Evolutionary conservation across 2,888 invertebrate genomes (phyloP).

Genomic region (Leptinotarsa juncta): DNA sequence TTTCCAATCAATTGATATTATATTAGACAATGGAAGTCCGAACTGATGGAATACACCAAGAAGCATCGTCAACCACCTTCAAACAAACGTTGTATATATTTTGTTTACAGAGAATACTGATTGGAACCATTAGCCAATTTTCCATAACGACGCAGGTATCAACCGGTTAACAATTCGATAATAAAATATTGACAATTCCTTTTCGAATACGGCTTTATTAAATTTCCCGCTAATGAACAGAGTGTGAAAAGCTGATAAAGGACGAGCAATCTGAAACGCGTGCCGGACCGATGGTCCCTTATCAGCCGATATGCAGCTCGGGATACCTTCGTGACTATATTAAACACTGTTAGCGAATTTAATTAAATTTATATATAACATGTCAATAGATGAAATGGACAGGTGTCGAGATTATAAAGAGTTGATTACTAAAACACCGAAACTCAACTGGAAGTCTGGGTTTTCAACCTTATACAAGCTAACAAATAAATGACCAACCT

Average conservation of each 20-base stretch:
- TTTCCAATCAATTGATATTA: too few relatives aligned
- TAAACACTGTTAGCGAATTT: conserved; percentile 59
- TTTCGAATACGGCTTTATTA: conserved; percentile 21
- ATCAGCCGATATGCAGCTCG: conserved; percentile 62
- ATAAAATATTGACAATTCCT: conserved; percentile 21
- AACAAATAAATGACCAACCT: too few relatives aligned
- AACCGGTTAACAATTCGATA: conserved; percentile 19
- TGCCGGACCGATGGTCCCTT: conserved; percentile 62
- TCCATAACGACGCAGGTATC: conserved; percentile 12
- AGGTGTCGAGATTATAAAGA: conserved; percentile 4
- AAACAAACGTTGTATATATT: too few relatives aligned
- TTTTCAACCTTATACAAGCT: too few relatives aligned
- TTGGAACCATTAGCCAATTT: not conserved
- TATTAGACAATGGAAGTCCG: too few relatives aligned
- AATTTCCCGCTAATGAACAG: conserved; percentile 30
- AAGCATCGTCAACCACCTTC: too few relatives aligned
- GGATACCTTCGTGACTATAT: conserved; percentile 61
- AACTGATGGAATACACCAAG: too few relatives aligned
- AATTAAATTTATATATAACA: conserved; percentile 56
- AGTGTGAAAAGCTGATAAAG: conserved; percentile 56
- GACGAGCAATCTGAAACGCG: conserved; percentile 60
- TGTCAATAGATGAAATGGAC: conserved; percentile 52
- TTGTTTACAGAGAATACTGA: too few relatives aligned
- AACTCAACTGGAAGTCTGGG: not conserved
- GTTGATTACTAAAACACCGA: not conserved